Percentiles rank a stretch among this genome's conserved stretches.
Conservation (phyloP, 2,113 vertebrate species). For the Microtus ochrogaster region DNA sequence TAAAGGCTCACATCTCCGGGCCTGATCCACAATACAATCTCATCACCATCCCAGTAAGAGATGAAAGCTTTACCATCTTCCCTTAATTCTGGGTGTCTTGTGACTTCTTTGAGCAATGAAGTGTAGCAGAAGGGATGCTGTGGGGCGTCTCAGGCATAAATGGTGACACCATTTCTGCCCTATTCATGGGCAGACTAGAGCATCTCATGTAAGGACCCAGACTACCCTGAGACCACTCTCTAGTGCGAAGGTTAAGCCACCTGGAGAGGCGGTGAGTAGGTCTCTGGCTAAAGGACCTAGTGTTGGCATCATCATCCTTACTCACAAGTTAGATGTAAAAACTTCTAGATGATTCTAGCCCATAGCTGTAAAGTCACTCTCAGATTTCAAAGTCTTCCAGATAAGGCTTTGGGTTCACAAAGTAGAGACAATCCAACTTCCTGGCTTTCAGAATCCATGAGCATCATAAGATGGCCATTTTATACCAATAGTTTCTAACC, state of each 20-base stretch:
- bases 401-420: background rate
- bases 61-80: background rate
- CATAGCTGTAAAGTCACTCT: background rate
- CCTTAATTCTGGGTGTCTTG: background rate
- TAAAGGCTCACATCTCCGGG: background rate
- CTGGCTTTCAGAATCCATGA: background rate
- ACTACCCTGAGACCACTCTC: background rate
- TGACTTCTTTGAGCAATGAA: background rate
- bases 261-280: background rate
- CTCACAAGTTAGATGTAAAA: background rate
- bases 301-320: background rate
- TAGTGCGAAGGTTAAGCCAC: background rate
- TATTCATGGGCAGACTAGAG: background rate
- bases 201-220: background rate
- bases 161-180: background rate
- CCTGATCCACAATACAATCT: background rate
- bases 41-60: background rate
- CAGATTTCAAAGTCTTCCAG: background rate
- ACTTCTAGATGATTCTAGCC: background rate
- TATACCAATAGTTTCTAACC: background rate
- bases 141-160: background rate
- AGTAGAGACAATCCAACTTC: background rate
- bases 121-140: background rate
- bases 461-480: background rate
- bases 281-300: background rate